Base-by-base conservation (phyloP, 2,888 invertebrate species). In the Odiellus spinosus region DNA sequence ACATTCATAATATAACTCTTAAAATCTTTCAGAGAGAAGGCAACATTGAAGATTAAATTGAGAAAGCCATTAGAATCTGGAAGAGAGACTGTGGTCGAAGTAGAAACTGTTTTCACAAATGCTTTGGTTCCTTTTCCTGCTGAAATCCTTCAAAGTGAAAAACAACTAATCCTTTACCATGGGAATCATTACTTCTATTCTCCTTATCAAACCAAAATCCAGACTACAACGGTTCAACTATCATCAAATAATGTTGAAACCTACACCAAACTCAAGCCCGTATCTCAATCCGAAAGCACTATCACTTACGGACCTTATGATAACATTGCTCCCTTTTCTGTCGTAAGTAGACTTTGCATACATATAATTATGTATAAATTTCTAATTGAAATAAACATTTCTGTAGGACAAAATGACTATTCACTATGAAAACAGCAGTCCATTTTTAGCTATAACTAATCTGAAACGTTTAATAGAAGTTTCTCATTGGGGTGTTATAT, bases 401-500 rank as follows among this genome's bases (percentile, higher is more conserved):
- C 52, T 55, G 3, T 56, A 68, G 53, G 77, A 80, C 55, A 76
- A 79, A 43, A 39, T 95, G 57, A 70, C 70, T 36, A 71, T 96
- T 33, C 98, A 99, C 66, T 95, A 81, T 64, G 96, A 95, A 67
- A 98, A 95, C 66, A 91, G 93, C 64, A 76, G 83, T 36, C 93
- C 96, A 26, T 98, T 99, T 68, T 69, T 99, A 55, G 86, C 87
- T n/a, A 87, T 95, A 0, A 84, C 83, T 0, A 74, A 75, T 40
- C 66, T 98, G 56, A 82, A 85, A 58, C 75, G 98, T 42, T 70
- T 77, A 0, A 82, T 99, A 59, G 96, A 98, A 69, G 78, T 99
- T 2, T 98, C 96, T 0, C 96, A 98, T 65, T 99, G 98, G 98
- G 96, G 96, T 8, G 95, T 96, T 62, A 86, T 99, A 59, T 96